Evolutionary conservation across 2,113 vertebrate genomes (phyloP), one percentile per base, ranked within the genome.

Genomic region (Cyprinodon variegatus): DNA sequence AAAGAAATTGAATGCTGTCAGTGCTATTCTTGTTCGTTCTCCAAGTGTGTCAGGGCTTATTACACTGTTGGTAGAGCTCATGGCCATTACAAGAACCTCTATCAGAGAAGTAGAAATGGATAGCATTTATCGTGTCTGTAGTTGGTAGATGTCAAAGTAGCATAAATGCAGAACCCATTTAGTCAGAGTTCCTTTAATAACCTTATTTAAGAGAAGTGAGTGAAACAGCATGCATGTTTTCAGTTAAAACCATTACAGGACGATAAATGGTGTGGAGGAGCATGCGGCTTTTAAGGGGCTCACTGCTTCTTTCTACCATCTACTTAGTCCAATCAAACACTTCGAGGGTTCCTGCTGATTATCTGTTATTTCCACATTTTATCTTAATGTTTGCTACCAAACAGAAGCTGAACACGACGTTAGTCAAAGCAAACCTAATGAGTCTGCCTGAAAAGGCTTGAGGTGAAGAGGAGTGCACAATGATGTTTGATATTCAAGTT

Each of bases 331-430:
- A 43, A 48, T 45, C 43, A 67, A 72, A 67, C 59, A 48, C 65
- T 67, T 17, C 50, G 36, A 22, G 40, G 14, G 22, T 40, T 53
- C 11, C 62, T 61, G 53, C 22, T 71, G 76, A 61, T 50, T 41
- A 38, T 40, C 45, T 37, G 6, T 61, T 61, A 53, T 78, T 78
- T 61, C 37, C 68, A 61, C 50, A 60, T 78, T 66, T 61, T 78
- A 4, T 78, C n/a, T 41, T n/a, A 57, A 61, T 72, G 43, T 43
- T 61, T 53, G 4, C 4, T 62, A 37, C 38, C 3, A 67, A 62
- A 36, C 14, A 72, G 57, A 40, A 61, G 22, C 12, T 22, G 0
- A 72, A 11, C 12, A 11, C 48, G 63, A 40, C 9, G 65, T 3
- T 9, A 41, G 63, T 46, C 48, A 39, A 43, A 61, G 40, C 20